A percentile compares a stretch with the other conserved stretches of the same genome.
phyloP scores from a whole-genome alignment of 2,797 vertebrate genomes.

The Podargus strigoides region DNA sequence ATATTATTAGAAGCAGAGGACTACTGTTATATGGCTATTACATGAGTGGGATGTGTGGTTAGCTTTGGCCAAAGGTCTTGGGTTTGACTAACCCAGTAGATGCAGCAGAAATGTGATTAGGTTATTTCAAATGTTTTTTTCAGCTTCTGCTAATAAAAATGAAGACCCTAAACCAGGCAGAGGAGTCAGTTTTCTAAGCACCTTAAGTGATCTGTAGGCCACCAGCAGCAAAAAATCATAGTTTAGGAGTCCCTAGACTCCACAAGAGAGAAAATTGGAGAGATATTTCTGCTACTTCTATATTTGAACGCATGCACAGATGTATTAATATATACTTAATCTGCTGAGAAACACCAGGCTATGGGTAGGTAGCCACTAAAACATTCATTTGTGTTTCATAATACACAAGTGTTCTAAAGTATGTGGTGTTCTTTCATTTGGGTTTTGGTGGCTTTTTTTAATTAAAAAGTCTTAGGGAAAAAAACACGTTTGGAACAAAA shows the following conservation, averaged over 20 bases:
- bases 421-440: not conserved
- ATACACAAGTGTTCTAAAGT: not conserved
- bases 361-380: conserved; percentile 16
- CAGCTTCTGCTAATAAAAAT: conserved; percentile 24
- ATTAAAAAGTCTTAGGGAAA: not conserved
- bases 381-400: not conserved
- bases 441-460: not conserved
- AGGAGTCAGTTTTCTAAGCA: not conserved
- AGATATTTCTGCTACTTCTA: conserved; percentile 29
- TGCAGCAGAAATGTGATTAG: not conserved
- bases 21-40: not conserved
- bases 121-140: not conserved
- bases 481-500: not conserved
- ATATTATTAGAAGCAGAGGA: not conserved
- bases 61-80: not conserved
- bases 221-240: conserved; percentile 4
- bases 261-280: not conserved
- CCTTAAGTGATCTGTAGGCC: conserved; percentile 2
- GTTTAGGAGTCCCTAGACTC: conserved; percentile 19
- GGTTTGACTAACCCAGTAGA: not conserved
- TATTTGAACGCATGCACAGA: conserved; percentile 2
- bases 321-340: conserved; percentile 16
- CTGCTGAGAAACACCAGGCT: conserved; percentile 16
- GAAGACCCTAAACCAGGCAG: not conserved
- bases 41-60: not conserved